Base-by-base conservation (phyloP, 2,888 invertebrate genomes). In the Erebia ligea region DNA sequence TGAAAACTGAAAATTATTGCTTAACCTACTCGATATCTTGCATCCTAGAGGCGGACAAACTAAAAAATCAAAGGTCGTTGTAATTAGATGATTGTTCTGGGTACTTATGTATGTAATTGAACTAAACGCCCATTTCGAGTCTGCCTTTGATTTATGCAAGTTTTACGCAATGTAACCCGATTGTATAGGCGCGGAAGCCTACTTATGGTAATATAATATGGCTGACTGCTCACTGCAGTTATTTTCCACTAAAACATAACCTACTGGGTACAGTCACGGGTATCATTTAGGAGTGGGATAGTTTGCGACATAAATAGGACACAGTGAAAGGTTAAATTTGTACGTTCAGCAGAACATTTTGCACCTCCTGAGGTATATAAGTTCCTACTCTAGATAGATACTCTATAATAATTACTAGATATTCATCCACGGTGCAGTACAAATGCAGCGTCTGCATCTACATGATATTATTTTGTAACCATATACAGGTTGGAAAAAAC, bases 131-230 rank as follows among this genome's bases (percentile, higher is more conserved):
- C 66, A 70, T 68, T 71, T 74, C 66, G 67, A 67, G 67, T 72
- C 62, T 68, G 52, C 57, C 62, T 71, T 68, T 61, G 54, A 71
- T 64, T 67, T 64, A 57, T 69, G 69, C 72, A 63, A 72, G 58
- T 66, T 76, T 85, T 81, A 81, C 81, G 82, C 80, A 82, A 85
- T 77, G 69, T 71, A 75, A 76, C 75, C 73, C 77, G 79, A 81
- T 80, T 81, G 80, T 79, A n/a, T n/a, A 79, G 82, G 80, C 34
- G 81, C 84, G 87, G 86, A 88, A 86, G 85, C 79, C 81, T 84
- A 75, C 78, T 79, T 84, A 84, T 81, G 84, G 82, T 80, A 84
- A 83, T 84, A 65, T 42, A 65, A 84, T 78, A 74, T 73, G 73
- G 67, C 15, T 68, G 66, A 71, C 61, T 73, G 75, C 56, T 72